Conservation (phyloP, 2,797 vertebrate species). For the Apodemus agrarius region DNA sequence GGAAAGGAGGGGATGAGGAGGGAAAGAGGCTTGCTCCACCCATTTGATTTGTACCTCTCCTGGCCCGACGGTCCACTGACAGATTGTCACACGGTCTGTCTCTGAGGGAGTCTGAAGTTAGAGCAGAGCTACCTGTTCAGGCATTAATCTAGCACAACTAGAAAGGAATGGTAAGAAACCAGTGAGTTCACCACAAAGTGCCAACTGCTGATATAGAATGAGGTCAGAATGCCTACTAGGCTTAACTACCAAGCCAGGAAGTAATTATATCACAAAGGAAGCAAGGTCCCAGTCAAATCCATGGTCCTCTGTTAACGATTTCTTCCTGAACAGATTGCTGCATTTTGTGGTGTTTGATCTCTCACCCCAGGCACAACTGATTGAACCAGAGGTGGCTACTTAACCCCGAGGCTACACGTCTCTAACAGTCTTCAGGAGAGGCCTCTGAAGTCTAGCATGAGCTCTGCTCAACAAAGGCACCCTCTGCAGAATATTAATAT, state of each 20-base stretch:
- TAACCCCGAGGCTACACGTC: background rate
- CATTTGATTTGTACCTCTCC: background rate
- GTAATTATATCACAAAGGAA: background rate
- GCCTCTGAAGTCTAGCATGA: background rate
- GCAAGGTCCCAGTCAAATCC: background rate
- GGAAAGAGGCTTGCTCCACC: background rate
- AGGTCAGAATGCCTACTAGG: background rate
- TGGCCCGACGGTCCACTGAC: background rate
- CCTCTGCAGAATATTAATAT: background rate
- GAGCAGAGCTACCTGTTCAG: background rate
- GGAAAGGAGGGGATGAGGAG: background rate
- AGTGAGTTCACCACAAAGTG: background rate
- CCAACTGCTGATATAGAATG: background rate
- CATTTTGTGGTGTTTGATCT: background rate
- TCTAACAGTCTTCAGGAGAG: background rate
- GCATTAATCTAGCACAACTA: background rate
- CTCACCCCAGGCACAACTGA: background rate
- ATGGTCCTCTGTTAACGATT: background rate
- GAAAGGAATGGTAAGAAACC: background rate
- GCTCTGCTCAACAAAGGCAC: background rate
- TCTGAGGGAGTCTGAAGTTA: background rate
- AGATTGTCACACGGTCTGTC: background rate
- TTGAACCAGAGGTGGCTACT: background rate
- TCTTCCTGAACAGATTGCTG: background rate
- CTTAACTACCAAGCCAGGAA: background rate